Conservation (phyloP, 2,113 vertebrate species). For the Zeus faber region DNA sequence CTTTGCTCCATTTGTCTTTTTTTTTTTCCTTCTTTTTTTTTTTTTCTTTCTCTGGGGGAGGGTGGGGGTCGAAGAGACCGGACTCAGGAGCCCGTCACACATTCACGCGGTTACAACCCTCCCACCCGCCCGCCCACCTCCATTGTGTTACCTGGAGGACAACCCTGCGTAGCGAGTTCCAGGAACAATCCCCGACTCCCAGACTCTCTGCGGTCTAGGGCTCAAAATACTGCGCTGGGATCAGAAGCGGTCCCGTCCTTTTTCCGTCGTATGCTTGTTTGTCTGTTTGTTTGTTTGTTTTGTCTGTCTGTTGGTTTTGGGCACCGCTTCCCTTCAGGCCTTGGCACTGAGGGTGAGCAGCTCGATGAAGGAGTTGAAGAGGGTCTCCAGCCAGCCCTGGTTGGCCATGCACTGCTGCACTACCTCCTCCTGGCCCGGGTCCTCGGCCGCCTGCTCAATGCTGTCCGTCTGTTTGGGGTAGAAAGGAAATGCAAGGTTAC, state of each 20-base stretch:
- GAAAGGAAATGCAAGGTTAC: background rate
- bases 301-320: no score
- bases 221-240: background rate
- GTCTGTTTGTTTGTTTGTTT: no score
- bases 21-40: no score
- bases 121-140: background rate
- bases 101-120: slow-evolving; percentile 30
- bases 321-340: slow-evolving; percentile 37
- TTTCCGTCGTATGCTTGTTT: no score
- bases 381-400: slow-evolving; percentile 86
- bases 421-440: slow-evolving; percentile 90
- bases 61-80: no score
- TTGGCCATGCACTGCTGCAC: slow-evolving; percentile 94
- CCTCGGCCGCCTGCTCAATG: slow-evolving; percentile 83
- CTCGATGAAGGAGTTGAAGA: slow-evolving; percentile 86
- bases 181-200: no score
- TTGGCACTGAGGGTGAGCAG: slow-evolving; percentile 78
- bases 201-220: no score
- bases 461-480: slow-evolving; percentile 77
- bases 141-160: no score
- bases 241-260: background rate
- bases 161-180: no score
- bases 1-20: slow-evolving; percentile 8
- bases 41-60: no score
- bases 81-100: slow-evolving; percentile 26